phyloP scores from a whole-genome alignment of 2,113 vertebrate genomes.

The Hippocampus zosterae region DNA sequence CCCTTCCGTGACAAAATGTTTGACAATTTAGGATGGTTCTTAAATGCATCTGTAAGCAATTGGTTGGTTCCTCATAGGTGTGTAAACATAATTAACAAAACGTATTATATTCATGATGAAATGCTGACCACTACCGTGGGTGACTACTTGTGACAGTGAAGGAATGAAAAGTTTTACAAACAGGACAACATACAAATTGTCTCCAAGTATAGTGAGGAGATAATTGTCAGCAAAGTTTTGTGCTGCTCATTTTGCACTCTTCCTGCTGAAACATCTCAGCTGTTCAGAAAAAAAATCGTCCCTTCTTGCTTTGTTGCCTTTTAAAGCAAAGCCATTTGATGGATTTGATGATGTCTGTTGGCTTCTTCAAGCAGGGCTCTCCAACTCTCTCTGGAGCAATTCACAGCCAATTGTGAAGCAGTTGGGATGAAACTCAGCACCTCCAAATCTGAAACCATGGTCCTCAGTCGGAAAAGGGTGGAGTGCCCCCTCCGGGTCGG shows the following conservation, averaged over 20 bases:
- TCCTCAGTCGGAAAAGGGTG: too few species aligned
- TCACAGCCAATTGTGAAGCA: too few species aligned
- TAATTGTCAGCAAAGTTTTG: slow-evolving; percentile 2
- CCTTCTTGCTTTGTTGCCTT: too few species aligned
- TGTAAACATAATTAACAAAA: neutral
- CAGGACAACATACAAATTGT: slow-evolving; percentile 58
- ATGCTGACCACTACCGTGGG: neutral
- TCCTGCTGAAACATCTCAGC: slow-evolving; percentile 2
- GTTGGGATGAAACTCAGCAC: too few species aligned
- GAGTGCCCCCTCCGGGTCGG: too few species aligned
- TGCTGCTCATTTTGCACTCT: slow-evolving; percentile 13
- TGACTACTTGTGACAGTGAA: slow-evolving; percentile 54
- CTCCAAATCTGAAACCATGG: too few species aligned
- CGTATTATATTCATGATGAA: neutral
- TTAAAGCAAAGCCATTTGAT: too few species aligned
- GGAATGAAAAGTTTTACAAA: slow-evolving; percentile 46
- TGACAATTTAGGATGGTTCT: neutral
- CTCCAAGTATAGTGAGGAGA: slow-evolving; percentile 20
- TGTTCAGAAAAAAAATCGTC: too few species aligned
- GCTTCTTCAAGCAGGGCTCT: too few species aligned
- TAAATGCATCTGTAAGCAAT: slow-evolving; percentile 21
- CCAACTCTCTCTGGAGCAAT: too few species aligned
- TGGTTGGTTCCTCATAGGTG: neutral
- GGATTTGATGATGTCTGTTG: too few species aligned
- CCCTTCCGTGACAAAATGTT: neutral